These are phyloP conservation scores for Chroicocephalus ridibundus DNA, from an alignment of 2,113 vertebrate genomes.

Conservation along the genomic window DNA sequence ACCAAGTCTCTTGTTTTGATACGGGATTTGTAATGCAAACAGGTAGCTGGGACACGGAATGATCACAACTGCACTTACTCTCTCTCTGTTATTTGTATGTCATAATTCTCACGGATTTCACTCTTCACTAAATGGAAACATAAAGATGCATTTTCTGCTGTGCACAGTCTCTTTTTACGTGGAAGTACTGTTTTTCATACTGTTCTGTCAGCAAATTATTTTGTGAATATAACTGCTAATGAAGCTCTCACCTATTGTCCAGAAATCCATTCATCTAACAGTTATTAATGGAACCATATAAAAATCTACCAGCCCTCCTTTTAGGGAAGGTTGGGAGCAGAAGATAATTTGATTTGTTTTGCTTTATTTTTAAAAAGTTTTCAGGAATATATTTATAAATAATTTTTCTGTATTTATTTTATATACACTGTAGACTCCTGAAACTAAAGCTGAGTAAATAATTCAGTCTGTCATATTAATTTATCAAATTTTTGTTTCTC, in stretches of 20 bases:
- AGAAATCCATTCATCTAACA: not conserved
- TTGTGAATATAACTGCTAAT: not conserved
- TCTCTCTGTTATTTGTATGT: not conserved
- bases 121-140: not conserved
- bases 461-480: not conserved
- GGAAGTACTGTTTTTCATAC: not conserved
- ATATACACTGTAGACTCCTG: not conserved
- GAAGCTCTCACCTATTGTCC: not conserved
- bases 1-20: not conserved
- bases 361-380: not conserved
- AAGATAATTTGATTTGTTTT: not conserved
- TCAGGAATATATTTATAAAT: not conserved
- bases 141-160: not conserved
- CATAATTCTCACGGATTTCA: not conserved
- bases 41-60: not conserved
- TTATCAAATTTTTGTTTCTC: not conserved
- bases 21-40: not conserved
- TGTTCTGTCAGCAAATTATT: not conserved
- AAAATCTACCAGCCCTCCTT: not conserved
- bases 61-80: not conserved
- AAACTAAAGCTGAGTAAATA: not conserved
- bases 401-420: not conserved
- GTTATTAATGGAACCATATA: not conserved
- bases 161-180: not conserved
- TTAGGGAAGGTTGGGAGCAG: not conserved